These are phyloP conservation scores for Raja brachyura DNA, from an alignment of 2,113 vertebrate genomes.

Conservation along the genomic window DNA sequence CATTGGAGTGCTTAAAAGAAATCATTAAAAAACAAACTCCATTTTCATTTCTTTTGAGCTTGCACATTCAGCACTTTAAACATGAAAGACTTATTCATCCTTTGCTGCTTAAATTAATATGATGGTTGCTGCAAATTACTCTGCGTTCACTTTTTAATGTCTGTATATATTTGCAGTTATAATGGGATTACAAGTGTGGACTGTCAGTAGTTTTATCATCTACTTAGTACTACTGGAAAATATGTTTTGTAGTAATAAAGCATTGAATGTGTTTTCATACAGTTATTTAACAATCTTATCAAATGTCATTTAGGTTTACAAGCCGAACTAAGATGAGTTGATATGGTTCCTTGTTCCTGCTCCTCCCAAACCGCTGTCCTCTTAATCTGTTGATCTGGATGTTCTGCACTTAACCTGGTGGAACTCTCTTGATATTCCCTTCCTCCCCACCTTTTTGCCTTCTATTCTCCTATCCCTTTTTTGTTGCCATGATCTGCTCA, in stretches of 20 bases:
- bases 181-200: neutral
- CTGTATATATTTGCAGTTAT: neutral
- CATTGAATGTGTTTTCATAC: neutral
- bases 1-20: neutral
- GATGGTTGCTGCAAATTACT: neutral
- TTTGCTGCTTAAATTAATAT: neutral
- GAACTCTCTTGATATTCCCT: neutral
- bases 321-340: neutral
- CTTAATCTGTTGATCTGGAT: too few species aligned
- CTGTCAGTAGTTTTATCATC: neutral
- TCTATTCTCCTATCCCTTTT: neutral
- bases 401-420: too few species aligned
- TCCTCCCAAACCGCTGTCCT: neutral
- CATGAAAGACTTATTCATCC: neutral
- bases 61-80: neutral
- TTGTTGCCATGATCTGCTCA: neutral
- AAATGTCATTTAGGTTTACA: neutral
- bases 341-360: neutral
- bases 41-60: neutral
- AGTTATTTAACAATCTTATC: neutral
- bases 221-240: neutral
- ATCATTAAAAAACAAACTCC: neutral
- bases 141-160: neutral
- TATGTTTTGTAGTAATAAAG: neutral
- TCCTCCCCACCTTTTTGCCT: neutral